phyloP scores from a whole-genome alignment of 2,113 vertebrate species.

The Lophotis ruficrista region DNA sequence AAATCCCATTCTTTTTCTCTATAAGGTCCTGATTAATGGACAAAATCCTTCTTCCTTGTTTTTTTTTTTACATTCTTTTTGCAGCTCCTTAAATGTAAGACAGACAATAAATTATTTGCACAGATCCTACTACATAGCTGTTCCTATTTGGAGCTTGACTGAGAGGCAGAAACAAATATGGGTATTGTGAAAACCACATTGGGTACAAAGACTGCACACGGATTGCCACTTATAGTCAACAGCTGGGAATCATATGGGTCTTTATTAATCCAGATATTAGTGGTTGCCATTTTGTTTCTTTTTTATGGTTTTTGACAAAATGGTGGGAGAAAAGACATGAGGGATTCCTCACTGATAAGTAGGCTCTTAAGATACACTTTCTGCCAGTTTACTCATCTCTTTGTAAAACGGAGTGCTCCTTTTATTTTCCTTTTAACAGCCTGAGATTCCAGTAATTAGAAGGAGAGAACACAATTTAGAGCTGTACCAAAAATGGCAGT shows the following conservation, averaged over 20 bases:
- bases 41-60: neutral
- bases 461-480: constrained; percentile 18
- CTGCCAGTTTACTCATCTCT: neutral
- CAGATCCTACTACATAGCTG: constrained; percentile 38
- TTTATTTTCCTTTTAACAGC: constrained; percentile 12
- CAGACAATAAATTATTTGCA: constrained; percentile 35
- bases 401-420: neutral
- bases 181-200: constrained; percentile 28
- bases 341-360: neutral
- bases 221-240: constrained; percentile 59
- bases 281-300: constrained; percentile 55
- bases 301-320: constrained; percentile 40
- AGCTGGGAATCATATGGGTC: constrained; percentile 30
- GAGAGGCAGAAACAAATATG: constrained; percentile 66
- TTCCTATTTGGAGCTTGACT: constrained; percentile 60
- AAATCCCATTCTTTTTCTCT: constrained; percentile 35
- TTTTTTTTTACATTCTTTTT: constrained; percentile 54
- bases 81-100: constrained; percentile 45
- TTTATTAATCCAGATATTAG: constrained; percentile 56
- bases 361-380: neutral
- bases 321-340: neutral
- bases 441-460: neutral
- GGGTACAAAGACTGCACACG: constrained; percentile 8
- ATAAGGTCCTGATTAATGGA: constrained; percentile 41
- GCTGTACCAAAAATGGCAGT: constrained; percentile 53